Conservation (phyloP, 2,888 invertebrate genomes). For the Synanthedon myopaeformis region DNA sequence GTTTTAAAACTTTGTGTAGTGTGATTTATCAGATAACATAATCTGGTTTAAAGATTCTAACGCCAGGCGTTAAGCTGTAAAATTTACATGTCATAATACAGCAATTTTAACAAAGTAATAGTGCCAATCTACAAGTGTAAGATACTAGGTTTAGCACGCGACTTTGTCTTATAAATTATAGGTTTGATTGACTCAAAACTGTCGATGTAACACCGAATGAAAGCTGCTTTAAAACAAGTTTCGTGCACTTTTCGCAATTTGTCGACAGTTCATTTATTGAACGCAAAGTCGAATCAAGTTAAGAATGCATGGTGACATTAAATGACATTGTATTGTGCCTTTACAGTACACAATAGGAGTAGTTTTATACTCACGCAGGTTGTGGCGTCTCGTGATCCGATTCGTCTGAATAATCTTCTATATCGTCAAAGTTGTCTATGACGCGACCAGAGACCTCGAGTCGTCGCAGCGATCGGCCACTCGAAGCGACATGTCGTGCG, state of each 20-base stretch:
- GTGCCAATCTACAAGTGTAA: no score
- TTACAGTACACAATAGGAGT: no score
- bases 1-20: neutral
- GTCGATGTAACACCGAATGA: no score
- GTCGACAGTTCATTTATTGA: no score
- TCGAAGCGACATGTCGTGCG: constrained; percentile 62
- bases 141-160: no score
- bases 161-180: no score
- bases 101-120: no score
- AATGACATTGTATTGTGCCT: neutral
- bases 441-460: constrained; percentile 62
- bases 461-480: constrained; percentile 59
- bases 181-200: no score
- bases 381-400: constrained; percentile 54
- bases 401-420: constrained; percentile 54
- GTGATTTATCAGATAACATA: neutral
- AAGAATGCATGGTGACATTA: neutral
- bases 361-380: constrained; percentile 41
- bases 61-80: neutral
- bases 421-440: constrained; percentile 65
- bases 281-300: neutral
- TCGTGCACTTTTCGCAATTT: no score
- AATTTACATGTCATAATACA: no score
- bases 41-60: neutral
- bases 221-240: no score